A percentile compares a stretch with the other conserved stretches of the same genome.
Conservation (phyloP, 2,888 invertebrate species). For the Eupithecia abbreviata region DNA sequence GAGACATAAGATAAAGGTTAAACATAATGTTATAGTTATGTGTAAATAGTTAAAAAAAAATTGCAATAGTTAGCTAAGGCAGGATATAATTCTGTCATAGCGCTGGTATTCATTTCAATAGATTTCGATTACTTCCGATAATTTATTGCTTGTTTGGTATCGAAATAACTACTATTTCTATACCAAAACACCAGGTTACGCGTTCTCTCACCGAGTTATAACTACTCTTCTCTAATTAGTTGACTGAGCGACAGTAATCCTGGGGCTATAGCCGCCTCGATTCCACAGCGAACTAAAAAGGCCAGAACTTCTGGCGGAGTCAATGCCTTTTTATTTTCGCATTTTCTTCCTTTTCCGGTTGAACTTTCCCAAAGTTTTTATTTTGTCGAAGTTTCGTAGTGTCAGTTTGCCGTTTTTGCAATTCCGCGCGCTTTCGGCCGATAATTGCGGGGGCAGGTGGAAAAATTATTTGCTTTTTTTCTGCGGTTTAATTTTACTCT, state of each 20-base stretch:
- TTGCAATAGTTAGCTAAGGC: no score
- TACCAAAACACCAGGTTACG: neutral
- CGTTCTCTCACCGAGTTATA: neutral
- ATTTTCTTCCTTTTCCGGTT: conserved; percentile 81
- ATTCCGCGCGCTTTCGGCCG: conserved; percentile 80
- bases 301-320: conserved; percentile 78
- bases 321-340: conserved; percentile 82
- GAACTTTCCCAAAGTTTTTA: conserved; percentile 79
- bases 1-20: no score
- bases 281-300: conserved; percentile 74
- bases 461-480: conserved; percentile 62
- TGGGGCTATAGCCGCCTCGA: conserved; percentile 67
- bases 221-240: conserved; percentile 62
- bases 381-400: conserved; percentile 81
- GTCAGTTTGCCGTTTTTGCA: conserved; percentile 80
- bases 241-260: conserved; percentile 69
- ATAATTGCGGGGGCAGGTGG: conserved; percentile 83
- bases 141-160: neutral
- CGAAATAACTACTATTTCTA: neutral
- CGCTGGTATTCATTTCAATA: neutral
- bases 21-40: no score
- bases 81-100: no score
- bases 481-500: conserved; percentile 40
- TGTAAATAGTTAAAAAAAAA: no score
- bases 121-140: neutral